A percentile compares a stretch with the other conserved stretches of the same genome.
phyloP scores from a whole-genome alignment of 2,113 vertebrate species.

The Rhabdomys dilectus region DNA sequence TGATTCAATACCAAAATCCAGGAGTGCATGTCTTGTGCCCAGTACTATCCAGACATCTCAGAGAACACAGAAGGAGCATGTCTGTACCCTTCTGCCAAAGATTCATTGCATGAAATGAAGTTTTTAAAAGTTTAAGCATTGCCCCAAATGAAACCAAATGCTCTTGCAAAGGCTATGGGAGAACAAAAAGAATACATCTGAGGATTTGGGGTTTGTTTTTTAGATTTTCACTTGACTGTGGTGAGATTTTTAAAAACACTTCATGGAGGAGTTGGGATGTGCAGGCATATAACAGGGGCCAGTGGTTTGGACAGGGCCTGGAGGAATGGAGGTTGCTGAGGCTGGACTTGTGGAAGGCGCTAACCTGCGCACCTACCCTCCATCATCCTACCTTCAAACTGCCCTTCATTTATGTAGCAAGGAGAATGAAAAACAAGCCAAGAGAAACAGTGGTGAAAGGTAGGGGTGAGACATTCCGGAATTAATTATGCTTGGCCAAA shows the following conservation, averaged over 20 bases:
- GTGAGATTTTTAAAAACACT: background rate
- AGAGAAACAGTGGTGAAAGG: background rate
- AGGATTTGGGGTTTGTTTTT: background rate
- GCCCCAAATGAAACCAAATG: background rate
- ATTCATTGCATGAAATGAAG: background rate
- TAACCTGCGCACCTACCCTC: background rate
- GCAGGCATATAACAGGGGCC: background rate
- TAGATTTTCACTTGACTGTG: background rate
- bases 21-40: background rate
- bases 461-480: background rate
- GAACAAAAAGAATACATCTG: background rate
- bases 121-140: background rate
- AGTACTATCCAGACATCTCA: background rate
- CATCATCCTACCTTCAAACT: background rate
- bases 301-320: background rate
- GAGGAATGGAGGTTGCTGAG: background rate
- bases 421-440: background rate
- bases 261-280: background rate
- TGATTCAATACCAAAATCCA: background rate
- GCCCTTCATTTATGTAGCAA: conserved; percentile 2
- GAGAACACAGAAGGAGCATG: background rate
- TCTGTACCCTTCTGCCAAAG: background rate
- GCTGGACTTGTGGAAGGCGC: background rate
- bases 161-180: background rate
- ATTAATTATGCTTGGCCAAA: background rate